These are phyloP conservation scores for Myotis vivesi DNA, from an alignment of 2,797 vertebrate species.

Conservation along the genomic window DNA sequence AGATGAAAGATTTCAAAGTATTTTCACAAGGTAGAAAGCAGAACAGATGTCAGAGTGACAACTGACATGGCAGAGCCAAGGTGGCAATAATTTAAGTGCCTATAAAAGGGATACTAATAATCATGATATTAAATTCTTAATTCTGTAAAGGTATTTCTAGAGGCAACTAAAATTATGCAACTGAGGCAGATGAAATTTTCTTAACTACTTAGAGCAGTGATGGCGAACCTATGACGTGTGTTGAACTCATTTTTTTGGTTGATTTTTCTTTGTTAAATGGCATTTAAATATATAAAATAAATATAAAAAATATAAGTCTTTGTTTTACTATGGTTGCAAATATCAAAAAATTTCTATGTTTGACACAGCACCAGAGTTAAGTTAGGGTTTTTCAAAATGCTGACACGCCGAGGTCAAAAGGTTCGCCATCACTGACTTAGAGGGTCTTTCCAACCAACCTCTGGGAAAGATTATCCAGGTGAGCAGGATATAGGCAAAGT, in stretches of 20 bases:
- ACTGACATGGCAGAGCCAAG: neutral
- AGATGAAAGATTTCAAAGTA: neutral
- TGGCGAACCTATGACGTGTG: too few species aligned
- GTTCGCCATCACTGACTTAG: too few species aligned
- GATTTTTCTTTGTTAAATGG: too few species aligned
- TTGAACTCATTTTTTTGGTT: too few species aligned
- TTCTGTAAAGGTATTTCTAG: neutral
- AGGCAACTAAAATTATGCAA: neutral
- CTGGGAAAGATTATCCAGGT: neutral
- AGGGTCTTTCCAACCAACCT: neutral
- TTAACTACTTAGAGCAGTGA: neutral
- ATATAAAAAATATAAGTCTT: too few species aligned
- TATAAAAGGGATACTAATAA: neutral
- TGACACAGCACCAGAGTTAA: too few species aligned
- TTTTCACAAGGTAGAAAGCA: neutral
- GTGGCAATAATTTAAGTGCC: neutral
- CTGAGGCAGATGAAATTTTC: neutral
- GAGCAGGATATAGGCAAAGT: neutral
- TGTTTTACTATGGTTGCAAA: too few species aligned
- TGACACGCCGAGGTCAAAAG: too few species aligned
- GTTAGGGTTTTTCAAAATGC: too few species aligned
- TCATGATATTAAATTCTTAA: neutral
- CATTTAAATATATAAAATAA: too few species aligned
- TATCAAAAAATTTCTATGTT: too few species aligned
- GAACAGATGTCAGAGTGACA: neutral